phyloP scores from a whole-genome alignment of 2,888 invertebrate species.

The Autographa pulchrina region DNA sequence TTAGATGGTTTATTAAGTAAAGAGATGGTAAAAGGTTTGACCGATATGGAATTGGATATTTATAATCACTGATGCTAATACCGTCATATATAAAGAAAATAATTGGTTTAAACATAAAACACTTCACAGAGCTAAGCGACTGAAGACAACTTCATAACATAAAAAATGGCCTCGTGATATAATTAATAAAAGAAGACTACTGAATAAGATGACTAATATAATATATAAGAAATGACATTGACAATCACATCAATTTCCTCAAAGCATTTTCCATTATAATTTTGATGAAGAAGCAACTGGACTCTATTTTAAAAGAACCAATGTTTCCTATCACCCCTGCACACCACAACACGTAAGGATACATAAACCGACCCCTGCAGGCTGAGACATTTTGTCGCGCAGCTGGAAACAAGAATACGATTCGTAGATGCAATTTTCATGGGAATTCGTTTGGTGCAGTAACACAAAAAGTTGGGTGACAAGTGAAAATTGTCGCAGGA shows the following conservation, averaged over 20 bases:
- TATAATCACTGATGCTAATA: too few species aligned
- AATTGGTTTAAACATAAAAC: too few species aligned
- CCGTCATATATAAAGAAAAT: too few species aligned
- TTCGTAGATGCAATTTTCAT: slow-evolving; percentile 35
- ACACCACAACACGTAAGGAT: slow-evolving; percentile 28
- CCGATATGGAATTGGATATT: neutral
- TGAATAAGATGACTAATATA: too few species aligned
- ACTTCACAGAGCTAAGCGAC: too few species aligned
- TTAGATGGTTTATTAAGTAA: neutral
- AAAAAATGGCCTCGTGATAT: too few species aligned
- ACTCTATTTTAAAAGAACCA: neutral
- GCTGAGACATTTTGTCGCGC: slow-evolving; percentile 29
- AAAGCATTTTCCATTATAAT: neutral
- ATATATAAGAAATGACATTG: too few species aligned
- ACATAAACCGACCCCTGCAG: slow-evolving; percentile 22
- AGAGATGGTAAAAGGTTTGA: neutral
- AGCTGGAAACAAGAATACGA: slow-evolving; percentile 28
- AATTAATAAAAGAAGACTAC: too few species aligned
- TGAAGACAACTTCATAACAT: too few species aligned
- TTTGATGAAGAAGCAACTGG: neutral
- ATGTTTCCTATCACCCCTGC: neutral
- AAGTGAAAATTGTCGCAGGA: neutral
- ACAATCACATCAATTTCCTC: neutral
- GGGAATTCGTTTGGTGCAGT: slow-evolving; percentile 6
- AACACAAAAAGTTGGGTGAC: slow-evolving; percentile 21